Evolutionary conservation across 1,140 invertebrate genomes (phyloP).

Genomic region (Halyomorpha halys): DNA sequence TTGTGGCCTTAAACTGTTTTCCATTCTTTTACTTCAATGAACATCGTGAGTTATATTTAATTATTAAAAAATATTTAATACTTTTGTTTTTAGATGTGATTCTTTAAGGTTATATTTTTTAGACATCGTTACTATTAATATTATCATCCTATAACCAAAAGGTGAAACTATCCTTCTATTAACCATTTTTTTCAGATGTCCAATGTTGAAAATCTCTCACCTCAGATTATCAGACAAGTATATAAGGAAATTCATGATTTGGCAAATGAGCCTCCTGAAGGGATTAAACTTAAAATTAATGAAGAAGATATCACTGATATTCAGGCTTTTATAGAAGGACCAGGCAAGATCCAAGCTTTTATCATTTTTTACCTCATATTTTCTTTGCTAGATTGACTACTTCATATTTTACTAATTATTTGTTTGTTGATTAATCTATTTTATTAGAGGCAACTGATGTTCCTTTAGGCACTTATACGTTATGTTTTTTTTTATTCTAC

Average conservation of each 20-base stretch:
- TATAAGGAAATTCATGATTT: slow-evolving; percentile 73
- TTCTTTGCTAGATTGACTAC: too few species aligned
- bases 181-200: slow-evolving; percentile 47
- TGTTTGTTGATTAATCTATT: too few species aligned
- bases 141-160: too few species aligned
- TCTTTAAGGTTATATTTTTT: too few species aligned
- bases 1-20: slow-evolving; percentile 1
- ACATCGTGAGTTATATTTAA: background rate
- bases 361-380: background rate
- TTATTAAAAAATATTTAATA: too few species aligned
- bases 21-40: slow-evolving; percentile 3
- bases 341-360: slow-evolving; percentile 43
- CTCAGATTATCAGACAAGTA: slow-evolving; percentile 79
- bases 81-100: too few species aligned
- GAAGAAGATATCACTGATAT: slow-evolving; percentile 88
- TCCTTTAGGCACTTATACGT: too few species aligned
- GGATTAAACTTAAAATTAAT: slow-evolving; percentile 76
- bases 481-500: too few species aligned
- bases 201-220: slow-evolving; percentile 87
- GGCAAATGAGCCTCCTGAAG: slow-evolving; percentile 67
- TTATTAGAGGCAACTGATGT: too few species aligned
- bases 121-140: too few species aligned
- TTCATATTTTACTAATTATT: too few species aligned
- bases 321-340: slow-evolving; percentile 81
- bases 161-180: too few species aligned